Evolutionary conservation across 2,797 vertebrate genomes (phyloP).

Genomic region (Pampus argenteus): DNA sequence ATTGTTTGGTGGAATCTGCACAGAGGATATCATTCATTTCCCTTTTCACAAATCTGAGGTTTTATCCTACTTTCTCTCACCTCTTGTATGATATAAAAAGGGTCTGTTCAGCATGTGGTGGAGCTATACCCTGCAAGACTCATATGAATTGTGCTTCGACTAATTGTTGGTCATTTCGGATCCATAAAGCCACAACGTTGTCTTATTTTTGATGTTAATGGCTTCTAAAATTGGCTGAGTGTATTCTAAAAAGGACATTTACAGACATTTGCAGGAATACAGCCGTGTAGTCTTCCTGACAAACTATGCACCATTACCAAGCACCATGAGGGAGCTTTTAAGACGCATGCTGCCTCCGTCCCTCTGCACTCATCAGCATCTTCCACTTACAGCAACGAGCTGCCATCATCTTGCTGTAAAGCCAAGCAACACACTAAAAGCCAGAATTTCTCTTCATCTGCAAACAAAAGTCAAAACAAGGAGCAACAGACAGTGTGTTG

Average conservation of each 20-base stretch:
- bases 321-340: constrained; percentile 38
- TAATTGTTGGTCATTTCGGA: constrained; percentile 48
- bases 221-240: constrained; percentile 22
- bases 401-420: constrained; percentile 7
- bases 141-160: constrained; percentile 8
- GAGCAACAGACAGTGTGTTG: not conserved
- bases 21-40: not conserved
- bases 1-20: constrained; percentile 15
- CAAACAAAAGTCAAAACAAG: not conserved
- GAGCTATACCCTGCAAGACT: constrained; percentile 8
- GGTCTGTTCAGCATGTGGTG: constrained; percentile 2
- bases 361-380: constrained; percentile 34
- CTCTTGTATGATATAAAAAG: constrained; percentile 8
- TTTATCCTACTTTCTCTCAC: constrained; percentile 12
- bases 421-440: not conserved
- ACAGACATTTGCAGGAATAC: constrained; percentile 13
- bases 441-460: constrained; percentile 26
- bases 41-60: constrained; percentile 10
- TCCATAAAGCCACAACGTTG: constrained; percentile 28
- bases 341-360: constrained; percentile 30
- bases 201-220: constrained; percentile 39
- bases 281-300: constrained; percentile 13
- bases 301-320: constrained; percentile 34
- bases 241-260: constrained; percentile 33
- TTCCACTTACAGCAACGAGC: constrained; percentile 17